Conservation (phyloP, 2,888 invertebrate genomes). For the Sussaba pulchella region DNA sequence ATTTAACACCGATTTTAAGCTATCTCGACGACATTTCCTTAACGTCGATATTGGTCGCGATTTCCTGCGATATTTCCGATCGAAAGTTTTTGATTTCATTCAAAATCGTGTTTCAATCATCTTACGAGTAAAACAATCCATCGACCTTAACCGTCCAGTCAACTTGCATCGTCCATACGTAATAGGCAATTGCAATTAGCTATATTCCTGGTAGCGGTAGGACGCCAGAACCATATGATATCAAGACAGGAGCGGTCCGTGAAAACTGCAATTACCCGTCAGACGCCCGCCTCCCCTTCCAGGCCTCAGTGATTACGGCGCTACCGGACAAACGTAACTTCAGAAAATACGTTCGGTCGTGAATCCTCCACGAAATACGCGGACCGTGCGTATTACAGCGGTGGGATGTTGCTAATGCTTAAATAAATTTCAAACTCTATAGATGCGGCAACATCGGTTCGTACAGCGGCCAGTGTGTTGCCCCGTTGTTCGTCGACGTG, state of each 20-base stretch:
- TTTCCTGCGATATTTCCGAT: no score
- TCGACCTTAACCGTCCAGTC: not conserved
- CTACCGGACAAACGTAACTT: constrained; percentile 48
- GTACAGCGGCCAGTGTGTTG: not conserved
- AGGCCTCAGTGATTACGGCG: constrained; percentile 47
- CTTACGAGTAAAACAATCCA: no score
- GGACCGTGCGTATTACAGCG: not conserved
- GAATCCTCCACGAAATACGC: constrained; percentile 2
- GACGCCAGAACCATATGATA: not conserved
- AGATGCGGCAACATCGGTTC: constrained; percentile 9
- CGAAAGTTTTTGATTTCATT: no score
- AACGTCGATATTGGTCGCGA: no score
- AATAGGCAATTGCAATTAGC: constrained; percentile 29
- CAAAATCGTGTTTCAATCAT: no score
- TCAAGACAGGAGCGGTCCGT: constrained; percentile 13
- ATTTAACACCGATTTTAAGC: no score
- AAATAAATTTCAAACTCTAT: constrained; percentile 50
- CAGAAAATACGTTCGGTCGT: constrained; percentile 8
- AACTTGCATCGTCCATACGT: constrained; percentile 11
- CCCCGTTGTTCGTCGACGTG: not conserved
- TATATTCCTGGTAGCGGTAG: not conserved
- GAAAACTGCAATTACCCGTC: constrained; percentile 47
- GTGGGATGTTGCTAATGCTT: constrained; percentile 14
- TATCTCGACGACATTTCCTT: no score
- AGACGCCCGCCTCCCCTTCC: constrained; percentile 9